phyloP scores from a whole-genome alignment of 2,888 invertebrate species.

The Acleris emargana region DNA sequence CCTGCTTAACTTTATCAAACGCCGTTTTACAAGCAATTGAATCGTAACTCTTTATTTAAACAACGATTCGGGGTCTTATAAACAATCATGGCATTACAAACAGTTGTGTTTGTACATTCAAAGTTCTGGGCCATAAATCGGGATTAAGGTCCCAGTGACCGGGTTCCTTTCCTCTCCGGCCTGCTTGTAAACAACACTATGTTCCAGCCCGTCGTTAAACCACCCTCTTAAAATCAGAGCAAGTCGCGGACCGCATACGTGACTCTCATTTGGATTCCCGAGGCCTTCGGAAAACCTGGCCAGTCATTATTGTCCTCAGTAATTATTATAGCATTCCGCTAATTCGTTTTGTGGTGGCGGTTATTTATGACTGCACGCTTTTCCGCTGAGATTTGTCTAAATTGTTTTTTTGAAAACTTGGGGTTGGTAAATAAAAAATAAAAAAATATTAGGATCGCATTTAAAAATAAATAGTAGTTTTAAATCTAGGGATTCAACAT shows the following conservation, averaged over 20 bases:
- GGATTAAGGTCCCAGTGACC: slow-evolving; percentile 48
- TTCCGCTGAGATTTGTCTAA: no score
- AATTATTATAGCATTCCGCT: slow-evolving; percentile 23
- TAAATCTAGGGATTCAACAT: no score
- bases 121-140: slow-evolving; percentile 47
- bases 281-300: slow-evolving; percentile 1
- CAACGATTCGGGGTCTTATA: slow-evolving; percentile 8
- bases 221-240: slow-evolving; percentile 42
- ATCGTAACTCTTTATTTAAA: slow-evolving; percentile 21
- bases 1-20: not conserved
- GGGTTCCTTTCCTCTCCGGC: slow-evolving; percentile 43
- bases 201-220: slow-evolving; percentile 40
- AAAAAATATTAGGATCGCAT: no score
- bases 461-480: no score
- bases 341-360: slow-evolving; percentile 2
- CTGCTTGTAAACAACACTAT: slow-evolving; percentile 49
- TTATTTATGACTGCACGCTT: not conserved
- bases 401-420: no score
- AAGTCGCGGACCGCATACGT: slow-evolving; percentile 43
- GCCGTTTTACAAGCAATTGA: slow-evolving; percentile 8
- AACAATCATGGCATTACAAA: slow-evolving; percentile 34
- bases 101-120: slow-evolving; percentile 39
- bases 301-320: slow-evolving; percentile 10
- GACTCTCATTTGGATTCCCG: slow-evolving; percentile 38
- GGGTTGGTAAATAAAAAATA: no score